phyloP scores from a whole-genome alignment of 2,113 vertebrate species.

The Ciconia boyciana region DNA sequence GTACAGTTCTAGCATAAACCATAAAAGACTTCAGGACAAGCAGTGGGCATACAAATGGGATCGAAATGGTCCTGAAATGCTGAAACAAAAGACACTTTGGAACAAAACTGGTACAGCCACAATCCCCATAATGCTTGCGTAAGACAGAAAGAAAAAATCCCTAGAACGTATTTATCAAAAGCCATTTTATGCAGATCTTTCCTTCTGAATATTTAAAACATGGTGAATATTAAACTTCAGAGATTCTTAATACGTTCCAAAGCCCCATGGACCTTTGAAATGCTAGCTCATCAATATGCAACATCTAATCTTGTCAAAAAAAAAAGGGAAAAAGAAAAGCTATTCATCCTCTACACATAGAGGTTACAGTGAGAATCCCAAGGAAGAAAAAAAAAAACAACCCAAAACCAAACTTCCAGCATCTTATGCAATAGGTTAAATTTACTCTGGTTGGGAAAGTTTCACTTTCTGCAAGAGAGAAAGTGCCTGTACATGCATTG shows the following conservation, averaged over 20 bases:
- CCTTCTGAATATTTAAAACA: slow-evolving; percentile 52
- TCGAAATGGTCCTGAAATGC: not conserved
- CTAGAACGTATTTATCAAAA: slow-evolving; percentile 51
- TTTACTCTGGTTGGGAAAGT: slow-evolving; percentile 45
- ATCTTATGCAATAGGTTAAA: slow-evolving; percentile 62
- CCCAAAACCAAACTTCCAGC: not conserved
- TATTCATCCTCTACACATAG: not conserved
- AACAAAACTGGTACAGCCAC: slow-evolving; percentile 29
- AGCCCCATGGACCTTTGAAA: slow-evolving; percentile 54
- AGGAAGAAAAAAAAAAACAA: not conserved
- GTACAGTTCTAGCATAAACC: not conserved
- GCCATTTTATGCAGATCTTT: slow-evolving; percentile 60
- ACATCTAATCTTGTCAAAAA: slow-evolving; percentile 45
- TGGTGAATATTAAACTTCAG: slow-evolving; percentile 58
- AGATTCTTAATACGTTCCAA: slow-evolving; percentile 34
- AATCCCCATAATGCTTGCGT: slow-evolving; percentile 5
- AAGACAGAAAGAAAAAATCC: slow-evolving; percentile 27
- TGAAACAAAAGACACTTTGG: not conserved
- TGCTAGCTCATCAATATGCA: slow-evolving; percentile 64
- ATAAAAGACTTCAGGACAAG: not conserved
- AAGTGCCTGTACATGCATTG: slow-evolving; percentile 31
- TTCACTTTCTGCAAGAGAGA: slow-evolving; percentile 54
- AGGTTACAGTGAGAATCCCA: slow-evolving; percentile 24
- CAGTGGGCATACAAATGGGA: not conserved
- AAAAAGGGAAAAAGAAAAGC: not conserved